Evolutionary conservation across 2,797 vertebrate species (phyloP).

Genomic region (Crax fasciolata): DNA sequence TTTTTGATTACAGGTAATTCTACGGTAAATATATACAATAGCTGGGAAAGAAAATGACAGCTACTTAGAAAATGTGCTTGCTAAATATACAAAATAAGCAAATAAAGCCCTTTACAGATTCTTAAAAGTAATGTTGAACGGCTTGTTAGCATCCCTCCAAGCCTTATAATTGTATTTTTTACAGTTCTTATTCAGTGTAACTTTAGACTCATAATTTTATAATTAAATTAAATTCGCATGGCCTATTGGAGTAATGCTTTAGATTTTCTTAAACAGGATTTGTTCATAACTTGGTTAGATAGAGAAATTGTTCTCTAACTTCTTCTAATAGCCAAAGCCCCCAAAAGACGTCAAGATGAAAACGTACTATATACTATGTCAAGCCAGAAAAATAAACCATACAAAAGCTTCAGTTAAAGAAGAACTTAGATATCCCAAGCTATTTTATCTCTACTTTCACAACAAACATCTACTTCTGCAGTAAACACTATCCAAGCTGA

Average conservation of each 20-base stretch:
- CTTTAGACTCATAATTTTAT: background rate
- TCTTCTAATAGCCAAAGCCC: background rate
- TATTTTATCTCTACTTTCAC: background rate
- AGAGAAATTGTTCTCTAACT: background rate
- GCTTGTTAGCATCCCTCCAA: background rate
- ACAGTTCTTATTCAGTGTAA: background rate
- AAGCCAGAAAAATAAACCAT: background rate
- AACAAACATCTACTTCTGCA: background rate
- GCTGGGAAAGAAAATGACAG: background rate
- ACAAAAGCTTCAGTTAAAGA: background rate
- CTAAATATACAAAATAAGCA: background rate
- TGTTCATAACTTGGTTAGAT: background rate
- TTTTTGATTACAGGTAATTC: background rate
- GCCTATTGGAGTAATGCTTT: background rate
- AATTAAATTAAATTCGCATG: background rate
- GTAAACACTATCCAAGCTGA: background rate
- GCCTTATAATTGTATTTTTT: background rate
- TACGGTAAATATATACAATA: background rate
- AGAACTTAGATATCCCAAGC: background rate
- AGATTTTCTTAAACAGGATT: background rate
- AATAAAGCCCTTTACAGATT: background rate
- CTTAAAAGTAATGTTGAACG: background rate
- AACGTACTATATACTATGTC: background rate
- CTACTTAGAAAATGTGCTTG: background rate
- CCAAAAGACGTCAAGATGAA: background rate